phyloP scores from a whole-genome alignment of 1,140 invertebrate species.

The Whitmania pigra region DNA sequence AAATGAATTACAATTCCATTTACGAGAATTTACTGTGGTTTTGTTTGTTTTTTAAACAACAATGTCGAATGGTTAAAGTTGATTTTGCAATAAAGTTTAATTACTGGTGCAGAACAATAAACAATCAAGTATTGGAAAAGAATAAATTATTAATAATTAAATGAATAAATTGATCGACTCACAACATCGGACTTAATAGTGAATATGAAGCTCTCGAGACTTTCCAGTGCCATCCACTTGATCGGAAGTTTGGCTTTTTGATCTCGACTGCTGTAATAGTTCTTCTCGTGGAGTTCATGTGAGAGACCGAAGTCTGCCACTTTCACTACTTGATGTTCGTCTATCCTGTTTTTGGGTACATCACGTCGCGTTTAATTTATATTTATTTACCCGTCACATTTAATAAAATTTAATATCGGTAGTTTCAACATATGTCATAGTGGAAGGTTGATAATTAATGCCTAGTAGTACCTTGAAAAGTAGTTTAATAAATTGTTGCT shows the following conservation, averaged over 20 bases:
- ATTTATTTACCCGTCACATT: too few relatives aligned
- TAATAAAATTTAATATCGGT: too few relatives aligned
- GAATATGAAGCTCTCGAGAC: conserved; percentile 32
- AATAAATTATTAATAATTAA: neutral
- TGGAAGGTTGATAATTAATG: too few relatives aligned
- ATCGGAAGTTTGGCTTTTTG: conserved; percentile 36
- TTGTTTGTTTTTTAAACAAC: too few relatives aligned
- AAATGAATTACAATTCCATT: too few relatives aligned
- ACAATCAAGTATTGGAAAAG: neutral
- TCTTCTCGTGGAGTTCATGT: conserved; percentile 37
- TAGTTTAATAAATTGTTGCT: too few relatives aligned
- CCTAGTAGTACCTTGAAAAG: too few relatives aligned
- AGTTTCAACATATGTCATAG: too few relatives aligned
- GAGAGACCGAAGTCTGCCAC: conserved; percentile 44
- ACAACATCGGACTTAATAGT: conserved; percentile 41
- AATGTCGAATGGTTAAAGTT: too few relatives aligned
- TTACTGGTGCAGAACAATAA: neutral
- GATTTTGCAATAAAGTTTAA: too few relatives aligned
- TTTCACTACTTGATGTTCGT: conserved; percentile 37
- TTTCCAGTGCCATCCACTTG: conserved; percentile 44
- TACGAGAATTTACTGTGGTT: too few relatives aligned
- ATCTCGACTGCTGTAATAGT: conserved; percentile 38
- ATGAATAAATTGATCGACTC: conserved; percentile 25
- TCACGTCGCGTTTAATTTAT: too few relatives aligned
- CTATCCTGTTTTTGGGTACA: conserved; percentile 31